Percentiles rank a stretch among this genome's conserved stretches.
These are phyloP conservation scores for Asteroscopus sphinx DNA, from an alignment of 2,888 invertebrate genomes.

Conservation along the genomic window DNA sequence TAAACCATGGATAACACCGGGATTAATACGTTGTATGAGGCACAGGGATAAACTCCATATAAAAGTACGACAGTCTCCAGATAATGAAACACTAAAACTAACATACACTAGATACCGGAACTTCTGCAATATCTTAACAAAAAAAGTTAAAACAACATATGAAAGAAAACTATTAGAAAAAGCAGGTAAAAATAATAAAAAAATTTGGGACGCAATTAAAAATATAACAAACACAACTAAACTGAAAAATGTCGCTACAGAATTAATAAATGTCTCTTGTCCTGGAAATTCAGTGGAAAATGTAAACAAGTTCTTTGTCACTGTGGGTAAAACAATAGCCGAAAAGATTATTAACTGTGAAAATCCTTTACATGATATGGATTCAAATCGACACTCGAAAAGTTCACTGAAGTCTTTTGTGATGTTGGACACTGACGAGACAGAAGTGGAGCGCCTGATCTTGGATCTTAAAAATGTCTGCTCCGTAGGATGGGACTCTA, in stretches of 20 bases:
- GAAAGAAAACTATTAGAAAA: background rate
- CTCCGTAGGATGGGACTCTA: slow-evolving; percentile 4
- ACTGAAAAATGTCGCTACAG: background rate
- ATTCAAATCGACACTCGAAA: background rate
- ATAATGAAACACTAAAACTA: background rate
- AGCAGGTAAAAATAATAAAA: slow-evolving; percentile 1
- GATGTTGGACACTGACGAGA: slow-evolving; percentile 1
- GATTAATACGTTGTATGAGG: background rate
- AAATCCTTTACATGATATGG: background rate
- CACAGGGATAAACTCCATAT: slow-evolving; percentile 2
- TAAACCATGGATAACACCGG: slow-evolving; percentile 4
- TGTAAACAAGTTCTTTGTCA: slow-evolving; percentile 2
- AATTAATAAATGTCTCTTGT: background rate
- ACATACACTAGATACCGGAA: too few species aligned
- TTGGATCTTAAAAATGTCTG: slow-evolving; percentile 1
- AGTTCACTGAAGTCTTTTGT: background rate
- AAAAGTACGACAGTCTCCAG: background rate
- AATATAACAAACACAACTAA: background rate
- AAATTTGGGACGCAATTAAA: slow-evolving; percentile 1
- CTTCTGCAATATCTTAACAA: background rate
- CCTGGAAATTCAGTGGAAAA: background rate
- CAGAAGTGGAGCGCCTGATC: slow-evolving; percentile 2
- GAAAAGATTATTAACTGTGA: background rate
- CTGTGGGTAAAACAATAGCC: background rate
- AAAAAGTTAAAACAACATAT: background rate